Base-by-base conservation (phyloP, 2,888 invertebrate species). In the Crioceris asparagi region DNA sequence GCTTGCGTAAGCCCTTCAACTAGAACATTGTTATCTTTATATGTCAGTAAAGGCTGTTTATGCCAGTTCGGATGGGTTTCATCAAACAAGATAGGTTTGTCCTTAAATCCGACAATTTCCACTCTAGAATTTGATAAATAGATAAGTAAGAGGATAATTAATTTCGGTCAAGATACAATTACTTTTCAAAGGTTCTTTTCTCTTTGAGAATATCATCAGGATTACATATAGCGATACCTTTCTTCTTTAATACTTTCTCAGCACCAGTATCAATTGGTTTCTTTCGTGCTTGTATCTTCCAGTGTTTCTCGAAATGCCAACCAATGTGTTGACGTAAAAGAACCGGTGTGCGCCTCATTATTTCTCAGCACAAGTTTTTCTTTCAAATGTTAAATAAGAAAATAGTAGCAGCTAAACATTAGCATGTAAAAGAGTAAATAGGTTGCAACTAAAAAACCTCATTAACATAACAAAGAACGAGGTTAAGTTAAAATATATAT, bases 1-100 rank as follows among this genome's bases (percentile, higher is more conserved):
- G 86, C 86, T 66, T 92, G 91, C 2, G 71, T 60, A 35, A 82
- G 53, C 8, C 88, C 91, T 63, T 79, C 75, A 16, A 84, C 54
- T 3, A 85, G 63, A 6, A 82, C 76, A 62, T 75, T 77, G 21
- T 68, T 62, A 48, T 79, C 74, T 37, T 65, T 67, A 40, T 74
- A 74, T 2, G 70, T 66, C 41, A 76, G 68, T 50, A 82, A 77
- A 4, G 71, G 67, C 42, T 62, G 65, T 12, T 71, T 62, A 50
- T 81, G 75, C 70, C 77, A 83, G 36, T 79, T 67, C 2, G 79
- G 79, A 60, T 82, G 77, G 15, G 68, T 71, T 41, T 71, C 52
- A 54, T 80, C 71, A 10, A 68, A 54, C n/a, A 62, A 61, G 17
- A 67, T 38, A 2, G 62, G 58, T 27, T 36, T 48, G 32, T 68